Evolutionary conservation across 23 tunicate genomes (phyloP), one percentile per base, ranked within the genome.

Genomic region (Oikopleura vanhoeffeni): DNA sequence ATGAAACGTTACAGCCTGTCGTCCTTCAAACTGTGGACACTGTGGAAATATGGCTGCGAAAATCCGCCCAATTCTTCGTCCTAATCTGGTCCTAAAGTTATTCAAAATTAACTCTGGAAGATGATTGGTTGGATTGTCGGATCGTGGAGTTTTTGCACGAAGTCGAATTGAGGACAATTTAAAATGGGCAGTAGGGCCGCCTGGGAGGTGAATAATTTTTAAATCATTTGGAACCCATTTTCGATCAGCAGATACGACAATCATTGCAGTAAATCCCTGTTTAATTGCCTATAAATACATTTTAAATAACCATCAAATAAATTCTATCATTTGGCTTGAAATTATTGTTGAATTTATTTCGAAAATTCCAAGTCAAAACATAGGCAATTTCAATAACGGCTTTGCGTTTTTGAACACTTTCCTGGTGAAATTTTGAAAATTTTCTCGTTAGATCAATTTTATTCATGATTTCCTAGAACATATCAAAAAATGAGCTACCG

Each of bases 151-250:
- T 83, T 91, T 91, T 34, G 83, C 83, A 32, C 99, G 87, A 3
- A 95, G 76, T 41, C 89, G 89, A 4, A 95, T 90, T 41, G 91
- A 90, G 0, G 92, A 85, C 27, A 95, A 49, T 84, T 95, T 95
- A 85, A 95, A 95, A 84, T 95, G 96, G 40, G 90, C 92, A 0
- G 99, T 95, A 35, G 99, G 99, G 32, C 99, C 99, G 40, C 91
- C 87, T 32, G 99, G 99, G 32, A 95, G 85, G 83, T 95, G 96
- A 58, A 89, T 86, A 0, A 90, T 41, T 28, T 90, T 40, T 41
- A 95, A 60, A 41, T 91, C 99, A 77, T 94, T 95, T 41, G 99
- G 99, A 1, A 38, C 76, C 79, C 79, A 71, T 84, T 89, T 87
- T 27, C 99, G 90, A 85, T 95, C 99, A 41, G 91, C 99, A 76